phyloP scores from a whole-genome alignment of 2,888 invertebrate species.

The Alviniconcha strummeri region DNA sequence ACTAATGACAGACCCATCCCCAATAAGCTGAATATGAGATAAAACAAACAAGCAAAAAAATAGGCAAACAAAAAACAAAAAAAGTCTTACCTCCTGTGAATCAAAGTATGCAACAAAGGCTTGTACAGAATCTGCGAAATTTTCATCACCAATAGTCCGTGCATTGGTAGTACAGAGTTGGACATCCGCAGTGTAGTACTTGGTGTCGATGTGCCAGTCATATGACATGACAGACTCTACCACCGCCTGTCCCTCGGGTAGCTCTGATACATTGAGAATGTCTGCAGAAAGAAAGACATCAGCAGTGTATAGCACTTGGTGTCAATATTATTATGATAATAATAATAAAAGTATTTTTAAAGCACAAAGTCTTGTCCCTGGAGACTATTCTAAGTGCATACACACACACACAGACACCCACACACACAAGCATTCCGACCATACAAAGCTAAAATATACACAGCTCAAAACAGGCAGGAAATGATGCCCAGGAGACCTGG shows the following conservation, averaged over 20 bases:
- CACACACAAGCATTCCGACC: too few relatives aligned
- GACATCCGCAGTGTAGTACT: constrained; percentile 82
- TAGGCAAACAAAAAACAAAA: background rate
- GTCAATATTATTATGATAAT: constrained; percentile 74
- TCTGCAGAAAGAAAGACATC: constrained; percentile 38
- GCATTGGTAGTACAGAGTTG: constrained; percentile 77
- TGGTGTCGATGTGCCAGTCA: constrained; percentile 79
- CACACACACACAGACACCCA: too few relatives aligned
- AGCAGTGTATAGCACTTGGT: constrained; percentile 81
- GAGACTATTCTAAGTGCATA: too few relatives aligned
- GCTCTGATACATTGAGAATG: constrained; percentile 44
- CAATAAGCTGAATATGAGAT: too few relatives aligned
- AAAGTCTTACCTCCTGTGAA: constrained; percentile 74
- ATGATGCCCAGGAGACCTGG: too few relatives aligned
- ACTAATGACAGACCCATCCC: too few relatives aligned
- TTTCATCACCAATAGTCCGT: constrained; percentile 75
- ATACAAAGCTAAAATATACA: too few relatives aligned
- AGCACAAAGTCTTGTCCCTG: too few relatives aligned
- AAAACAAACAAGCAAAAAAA: background rate
- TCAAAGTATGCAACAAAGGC: constrained; percentile 81
- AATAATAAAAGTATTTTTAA: too few relatives aligned
- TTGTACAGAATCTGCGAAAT: constrained; percentile 75
- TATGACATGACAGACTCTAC: constrained; percentile 55
- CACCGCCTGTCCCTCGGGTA: constrained; percentile 47
- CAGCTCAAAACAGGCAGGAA: too few relatives aligned